Conservation (phyloP, 2,113 vertebrate species). For the Podilymbus podiceps region DNA sequence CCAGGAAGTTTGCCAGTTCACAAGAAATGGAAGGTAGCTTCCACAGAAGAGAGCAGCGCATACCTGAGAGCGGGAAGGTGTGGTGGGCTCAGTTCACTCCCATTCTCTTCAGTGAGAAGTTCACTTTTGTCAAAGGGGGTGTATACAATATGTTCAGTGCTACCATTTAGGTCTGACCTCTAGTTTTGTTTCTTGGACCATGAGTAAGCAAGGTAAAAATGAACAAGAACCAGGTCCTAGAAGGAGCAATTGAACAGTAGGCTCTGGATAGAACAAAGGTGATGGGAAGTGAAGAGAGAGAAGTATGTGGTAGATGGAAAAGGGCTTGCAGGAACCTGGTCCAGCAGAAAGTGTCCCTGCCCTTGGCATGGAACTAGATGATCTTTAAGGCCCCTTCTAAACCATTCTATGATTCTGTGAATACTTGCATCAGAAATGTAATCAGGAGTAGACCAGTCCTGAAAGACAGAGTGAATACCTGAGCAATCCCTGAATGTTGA, state of each 20-base stretch:
- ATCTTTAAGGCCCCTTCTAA: too few relatives aligned
- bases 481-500: neutral
- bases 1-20: neutral
- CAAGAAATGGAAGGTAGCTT: neutral
- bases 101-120: rapidly evolving
- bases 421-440: neutral
- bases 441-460: neutral
- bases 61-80: neutral
- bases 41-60: neutral
- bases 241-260: neutral
- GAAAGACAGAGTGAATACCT: neutral
- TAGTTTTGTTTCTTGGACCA: neutral
- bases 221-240: neutral
- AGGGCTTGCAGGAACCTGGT: neutral
- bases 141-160: neutral
- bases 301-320: neutral
- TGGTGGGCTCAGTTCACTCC: neutral
- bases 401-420: too few relatives aligned
- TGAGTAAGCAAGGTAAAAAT: neutral
- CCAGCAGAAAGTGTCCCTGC: too few relatives aligned
- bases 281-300: neutral
- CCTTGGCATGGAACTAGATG: too few relatives aligned
- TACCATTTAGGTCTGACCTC: neutral
- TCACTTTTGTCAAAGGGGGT: neutral
- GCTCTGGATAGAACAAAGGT: neutral